Evolutionary conservation across 2,888 invertebrate genomes (phyloP).

Genomic region (Scaptomyza caliginosa): DNA sequence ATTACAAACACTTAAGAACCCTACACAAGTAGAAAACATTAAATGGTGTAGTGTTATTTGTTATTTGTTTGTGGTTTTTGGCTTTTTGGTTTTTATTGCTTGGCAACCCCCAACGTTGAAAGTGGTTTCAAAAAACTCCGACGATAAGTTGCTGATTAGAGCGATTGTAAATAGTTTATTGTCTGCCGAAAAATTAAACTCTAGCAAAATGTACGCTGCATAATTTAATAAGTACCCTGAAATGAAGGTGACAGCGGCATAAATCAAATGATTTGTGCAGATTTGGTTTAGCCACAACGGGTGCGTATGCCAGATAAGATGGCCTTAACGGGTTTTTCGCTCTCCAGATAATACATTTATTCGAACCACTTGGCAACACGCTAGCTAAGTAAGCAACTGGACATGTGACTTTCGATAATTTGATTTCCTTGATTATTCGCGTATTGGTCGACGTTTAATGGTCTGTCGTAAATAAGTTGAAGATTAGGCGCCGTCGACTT

Average conservation of each 20-base stretch:
- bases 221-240: not conserved
- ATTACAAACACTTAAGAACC: not conserved
- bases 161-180: constrained; percentile 51
- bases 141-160: constrained; percentile 53
- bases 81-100: constrained; percentile 25
- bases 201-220: not conserved
- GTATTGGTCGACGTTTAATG: constrained; percentile 31
- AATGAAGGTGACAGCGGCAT: constrained; percentile 6
- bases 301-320: constrained; percentile 22
- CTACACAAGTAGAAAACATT: not conserved
- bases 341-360: constrained; percentile 24
- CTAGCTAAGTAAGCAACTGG: constrained; percentile 3
- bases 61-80: not conserved
- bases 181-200: constrained; percentile 35
- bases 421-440: constrained; percentile 37
- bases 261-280: constrained; percentile 60
- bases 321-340: constrained; percentile 46
- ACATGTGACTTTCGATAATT: constrained; percentile 33
- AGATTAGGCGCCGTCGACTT: constrained; percentile 39
- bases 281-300: constrained; percentile 26
- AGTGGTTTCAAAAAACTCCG: constrained; percentile 4
- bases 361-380: constrained; percentile 2
- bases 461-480: constrained; percentile 37
- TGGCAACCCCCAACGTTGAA: constrained; percentile 34
- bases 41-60: not conserved